These are phyloP conservation scores for Megathymus violae DNA, from an alignment of 1,140 invertebrate species.

Conservation along the genomic window DNA sequence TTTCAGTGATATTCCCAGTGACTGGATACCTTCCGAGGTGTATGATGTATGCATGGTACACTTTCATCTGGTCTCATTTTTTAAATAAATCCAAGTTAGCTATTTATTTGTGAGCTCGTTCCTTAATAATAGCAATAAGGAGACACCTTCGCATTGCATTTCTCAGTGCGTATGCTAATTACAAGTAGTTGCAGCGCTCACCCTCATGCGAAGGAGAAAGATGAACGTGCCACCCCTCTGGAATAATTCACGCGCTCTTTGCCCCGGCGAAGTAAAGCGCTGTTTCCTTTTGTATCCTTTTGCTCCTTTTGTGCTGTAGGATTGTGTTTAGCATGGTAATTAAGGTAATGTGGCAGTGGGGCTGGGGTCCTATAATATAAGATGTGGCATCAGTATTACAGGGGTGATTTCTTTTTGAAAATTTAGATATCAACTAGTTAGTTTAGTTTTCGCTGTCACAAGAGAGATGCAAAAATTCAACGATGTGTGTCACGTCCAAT, in stretches of 20 bases:
- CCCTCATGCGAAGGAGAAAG: conserved; percentile 1
- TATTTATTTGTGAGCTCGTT: no score
- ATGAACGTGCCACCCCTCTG: conserved; percentile 8
- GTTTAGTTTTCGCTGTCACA: no score
- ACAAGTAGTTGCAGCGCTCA: conserved; percentile 3
- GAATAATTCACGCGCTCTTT: conserved; percentile 16
- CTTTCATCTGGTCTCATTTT: no score
- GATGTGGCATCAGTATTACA: not conserved
- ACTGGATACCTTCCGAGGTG: no score
- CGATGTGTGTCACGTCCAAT: no score
- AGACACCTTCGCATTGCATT: not conserved
- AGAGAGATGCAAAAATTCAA: no score
- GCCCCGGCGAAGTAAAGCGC: not conserved
- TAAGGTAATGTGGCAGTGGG: conserved; percentile 7
- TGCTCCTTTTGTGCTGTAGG: conserved; percentile 4
- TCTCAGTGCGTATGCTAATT: not conserved
- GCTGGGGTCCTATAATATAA: not conserved
- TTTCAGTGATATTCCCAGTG: no score
- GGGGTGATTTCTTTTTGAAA: no score
- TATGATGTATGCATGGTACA: no score
- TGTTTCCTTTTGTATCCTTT: conserved; percentile 12
- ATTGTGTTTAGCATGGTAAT: conserved; percentile 22
- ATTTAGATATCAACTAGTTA: no score
- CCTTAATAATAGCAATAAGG: not conserved
- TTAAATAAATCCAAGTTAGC: no score